phyloP scores from a whole-genome alignment of 2,113 vertebrate species.

The Fukomys damarensis region DNA sequence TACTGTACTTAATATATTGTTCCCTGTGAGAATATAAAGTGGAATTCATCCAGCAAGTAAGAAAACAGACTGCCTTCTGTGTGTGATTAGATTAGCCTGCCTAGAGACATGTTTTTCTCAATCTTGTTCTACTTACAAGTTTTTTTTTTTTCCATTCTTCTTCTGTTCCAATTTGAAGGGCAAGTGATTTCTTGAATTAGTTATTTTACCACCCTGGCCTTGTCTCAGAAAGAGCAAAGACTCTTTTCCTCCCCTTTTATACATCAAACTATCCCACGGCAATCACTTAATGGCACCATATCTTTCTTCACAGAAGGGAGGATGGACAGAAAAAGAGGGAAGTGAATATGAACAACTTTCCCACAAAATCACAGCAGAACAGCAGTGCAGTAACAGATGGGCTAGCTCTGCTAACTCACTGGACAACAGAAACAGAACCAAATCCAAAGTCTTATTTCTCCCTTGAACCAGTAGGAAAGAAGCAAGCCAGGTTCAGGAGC shows the following conservation, averaged over 20 bases:
- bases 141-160: background rate
- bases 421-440: background rate
- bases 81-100: slow-evolving; percentile 77
- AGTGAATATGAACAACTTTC: slow-evolving; percentile 22
- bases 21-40: slow-evolving; percentile 76
- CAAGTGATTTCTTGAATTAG: slow-evolving; percentile 64
- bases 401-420: background rate
- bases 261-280: background rate
- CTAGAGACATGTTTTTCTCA: slow-evolving; percentile 59
- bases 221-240: slow-evolving; percentile 33
- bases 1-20: slow-evolving; percentile 82
- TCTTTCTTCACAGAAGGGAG: slow-evolving; percentile 26
- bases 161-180: slow-evolving; percentile 11
- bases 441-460: background rate
- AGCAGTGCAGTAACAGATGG: background rate
- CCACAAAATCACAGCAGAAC: slow-evolving; percentile 49
- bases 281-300: background rate
- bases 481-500: slow-evolving; percentile 35
- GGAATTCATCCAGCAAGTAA: slow-evolving; percentile 70
- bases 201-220: slow-evolving; percentile 52
- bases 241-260: background rate
- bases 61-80: slow-evolving; percentile 68
- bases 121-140: slow-evolving; percentile 50
- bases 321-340: background rate
- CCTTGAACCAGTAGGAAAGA: slow-evolving; percentile 22